Evolutionary conservation across 2,797 vertebrate genomes (phyloP).

Genomic region (Spondyliosoma cantharus): DNA sequence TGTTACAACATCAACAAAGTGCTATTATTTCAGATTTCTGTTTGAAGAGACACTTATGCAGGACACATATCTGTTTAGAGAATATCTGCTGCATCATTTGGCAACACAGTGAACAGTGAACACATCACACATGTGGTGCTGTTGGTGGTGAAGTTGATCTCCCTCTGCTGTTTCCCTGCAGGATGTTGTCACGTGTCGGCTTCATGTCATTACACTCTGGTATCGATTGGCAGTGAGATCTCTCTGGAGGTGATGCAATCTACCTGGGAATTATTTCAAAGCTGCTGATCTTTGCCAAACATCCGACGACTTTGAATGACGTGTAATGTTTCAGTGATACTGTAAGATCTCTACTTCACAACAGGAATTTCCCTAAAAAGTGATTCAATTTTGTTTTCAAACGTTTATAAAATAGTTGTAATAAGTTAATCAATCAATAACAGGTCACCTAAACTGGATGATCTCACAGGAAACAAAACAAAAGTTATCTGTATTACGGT

Average conservation of each 20-base stretch:
- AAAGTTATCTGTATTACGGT: too few species aligned
- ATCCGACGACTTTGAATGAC: neutral
- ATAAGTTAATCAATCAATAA: too few species aligned
- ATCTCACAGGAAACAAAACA: neutral
- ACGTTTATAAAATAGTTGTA: neutral
- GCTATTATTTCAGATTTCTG: neutral
- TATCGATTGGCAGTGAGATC: conserved; percentile 22
- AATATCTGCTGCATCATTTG: neutral
- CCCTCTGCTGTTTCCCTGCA: neutral
- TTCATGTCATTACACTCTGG: neutral
- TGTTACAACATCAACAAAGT: neutral
- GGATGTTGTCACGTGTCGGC: neutral
- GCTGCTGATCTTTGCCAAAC: neutral
- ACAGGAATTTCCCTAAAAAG: neutral
- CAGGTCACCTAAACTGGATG: neutral
- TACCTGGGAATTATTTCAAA: neutral
- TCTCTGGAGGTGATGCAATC: neutral
- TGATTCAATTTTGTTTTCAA: neutral
- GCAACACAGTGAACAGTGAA: conserved; percentile 2
- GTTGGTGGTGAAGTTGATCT: neutral
- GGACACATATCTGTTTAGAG: neutral
- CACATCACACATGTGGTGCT: neutral
- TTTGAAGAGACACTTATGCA: neutral
- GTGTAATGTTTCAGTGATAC: neutral
- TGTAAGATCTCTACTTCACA: neutral